phyloP scores from a whole-genome alignment of 2,888 invertebrate genomes.

The Trachelus troglodyta region DNA sequence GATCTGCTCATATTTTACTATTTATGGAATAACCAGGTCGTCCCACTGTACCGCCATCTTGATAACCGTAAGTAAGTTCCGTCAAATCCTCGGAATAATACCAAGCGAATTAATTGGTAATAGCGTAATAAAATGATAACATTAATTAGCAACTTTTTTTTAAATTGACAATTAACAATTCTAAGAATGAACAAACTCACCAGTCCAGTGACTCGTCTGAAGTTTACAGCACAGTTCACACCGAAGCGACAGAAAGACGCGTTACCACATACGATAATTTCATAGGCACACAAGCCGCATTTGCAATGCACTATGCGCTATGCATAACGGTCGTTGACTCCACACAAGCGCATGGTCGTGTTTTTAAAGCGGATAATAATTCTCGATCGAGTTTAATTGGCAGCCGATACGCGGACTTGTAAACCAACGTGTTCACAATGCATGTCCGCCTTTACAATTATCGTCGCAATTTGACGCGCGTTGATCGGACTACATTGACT shows the following conservation, averaged over 20 bases:
- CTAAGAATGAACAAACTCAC: background rate
- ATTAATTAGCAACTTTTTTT: background rate
- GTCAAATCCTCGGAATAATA: background rate
- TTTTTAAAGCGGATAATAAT: constrained; percentile 29
- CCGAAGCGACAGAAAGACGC: background rate
- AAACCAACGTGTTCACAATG: constrained; percentile 13
- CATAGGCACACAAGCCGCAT: background rate
- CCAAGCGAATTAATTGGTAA: background rate
- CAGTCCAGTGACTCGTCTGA: background rate
- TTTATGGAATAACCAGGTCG: background rate
- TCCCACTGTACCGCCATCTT: background rate
- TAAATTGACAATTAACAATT: background rate
- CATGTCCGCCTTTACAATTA: constrained; percentile 29
- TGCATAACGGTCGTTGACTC: constrained; percentile 14
- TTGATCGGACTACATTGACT: constrained; percentile 22
- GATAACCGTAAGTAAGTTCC: background rate
- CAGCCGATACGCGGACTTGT: constrained; percentile 27
- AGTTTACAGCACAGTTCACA: background rate
- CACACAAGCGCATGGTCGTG: constrained; percentile 1
- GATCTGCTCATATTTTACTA: background rate
- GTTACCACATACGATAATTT: background rate
- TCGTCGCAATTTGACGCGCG: constrained; percentile 24
- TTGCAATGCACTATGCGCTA: background rate
- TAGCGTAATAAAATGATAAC: background rate
- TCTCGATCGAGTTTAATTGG: constrained; percentile 39